Base-by-base conservation (phyloP, 1,140 invertebrate species). In the Caenorhabditis briggsae region DNA sequence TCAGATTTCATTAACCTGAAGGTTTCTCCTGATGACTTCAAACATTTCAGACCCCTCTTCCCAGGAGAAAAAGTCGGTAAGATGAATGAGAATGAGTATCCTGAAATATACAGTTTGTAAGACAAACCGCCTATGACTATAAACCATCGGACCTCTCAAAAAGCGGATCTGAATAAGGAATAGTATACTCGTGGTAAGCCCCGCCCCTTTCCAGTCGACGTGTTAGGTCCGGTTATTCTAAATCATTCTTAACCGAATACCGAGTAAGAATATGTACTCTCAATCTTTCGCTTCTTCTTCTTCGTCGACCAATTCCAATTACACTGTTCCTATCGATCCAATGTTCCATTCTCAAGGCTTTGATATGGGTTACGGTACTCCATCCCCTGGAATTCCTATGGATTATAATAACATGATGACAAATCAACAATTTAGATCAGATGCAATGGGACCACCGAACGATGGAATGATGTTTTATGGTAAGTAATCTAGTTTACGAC, bases 171-270 rank as follows among this genome's bases (percentile, higher is more conserved):
- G 9, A 11, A 8, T 25, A 61, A 33, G 25, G 59, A 25, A 61
- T 11, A 25, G 59, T 61, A 61, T 61, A 61, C 59, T 33, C 8
- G 14, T 20, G 56, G 23, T n/a, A n/a, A 58, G 59, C 59, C n/a
- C 59, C 59, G 23, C 59, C 59, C 59, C 20, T 23, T 12, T 8
- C 59, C 59, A 11, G 9, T 20, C 8, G 9, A n/a, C 23, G 9
- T 5, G 3, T 14, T 14, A 11, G 23, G 14, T 23, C 11, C 12
- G 70, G 53, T 53, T 23, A 78, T 8, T 20, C 64, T 2, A 12
- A 43, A 41, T 78, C 70, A 78, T 78, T 78, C 70, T 43, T 7
- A 70, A n/a, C 64, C 23, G 64, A 70, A 46, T 64, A 78, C n/a
- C 43, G n/a, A 33, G 43, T 20, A 1, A 23, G 6, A 43, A 23